Evolutionary conservation across 2,113 vertebrate genomes (phyloP).

Genomic region (Paratilapia polleni): DNA sequence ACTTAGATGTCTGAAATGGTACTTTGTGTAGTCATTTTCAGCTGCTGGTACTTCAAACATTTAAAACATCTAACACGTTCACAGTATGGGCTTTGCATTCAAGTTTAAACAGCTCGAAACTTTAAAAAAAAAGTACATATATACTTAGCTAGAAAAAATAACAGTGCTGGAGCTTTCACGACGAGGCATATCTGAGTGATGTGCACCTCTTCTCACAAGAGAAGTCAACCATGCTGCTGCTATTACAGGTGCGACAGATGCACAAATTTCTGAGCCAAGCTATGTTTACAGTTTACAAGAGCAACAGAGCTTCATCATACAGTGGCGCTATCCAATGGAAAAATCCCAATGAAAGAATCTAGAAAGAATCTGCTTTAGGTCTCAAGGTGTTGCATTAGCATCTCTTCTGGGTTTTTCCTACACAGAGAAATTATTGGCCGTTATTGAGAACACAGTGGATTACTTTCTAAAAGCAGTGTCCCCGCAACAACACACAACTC

Average conservation of each 20-base stretch:
- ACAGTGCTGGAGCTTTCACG: background rate
- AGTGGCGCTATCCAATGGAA: conserved; percentile 34
- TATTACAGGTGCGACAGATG: conserved; percentile 41
- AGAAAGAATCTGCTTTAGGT: background rate
- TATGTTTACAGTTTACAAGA: conserved; percentile 17
- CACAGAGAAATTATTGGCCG: background rate
- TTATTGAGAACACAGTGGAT: background rate
- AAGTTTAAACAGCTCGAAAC: background rate
- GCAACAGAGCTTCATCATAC: background rate
- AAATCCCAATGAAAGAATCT: conserved; percentile 23
- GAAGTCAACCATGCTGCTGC: conserved; percentile 46
- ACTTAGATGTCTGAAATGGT: conserved; percentile 34
- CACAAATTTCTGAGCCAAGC: conserved; percentile 13
- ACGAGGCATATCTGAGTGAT: conserved; percentile 18
- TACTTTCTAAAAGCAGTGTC: background rate
- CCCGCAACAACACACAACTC: background rate
- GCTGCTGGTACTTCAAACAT: background rate
- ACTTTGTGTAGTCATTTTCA: background rate
- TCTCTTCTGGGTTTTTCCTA: background rate
- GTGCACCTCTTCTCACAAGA: conserved; percentile 12
- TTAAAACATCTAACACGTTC: background rate
- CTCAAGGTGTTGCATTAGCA: conserved; percentile 3
- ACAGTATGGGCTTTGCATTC: background rate
- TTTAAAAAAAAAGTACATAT: background rate
- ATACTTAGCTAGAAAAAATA: background rate